These are phyloP conservation scores for Phalacrocorax brasilianus DNA, from an alignment of 2,113 vertebrate species.

Conservation along the genomic window DNA sequence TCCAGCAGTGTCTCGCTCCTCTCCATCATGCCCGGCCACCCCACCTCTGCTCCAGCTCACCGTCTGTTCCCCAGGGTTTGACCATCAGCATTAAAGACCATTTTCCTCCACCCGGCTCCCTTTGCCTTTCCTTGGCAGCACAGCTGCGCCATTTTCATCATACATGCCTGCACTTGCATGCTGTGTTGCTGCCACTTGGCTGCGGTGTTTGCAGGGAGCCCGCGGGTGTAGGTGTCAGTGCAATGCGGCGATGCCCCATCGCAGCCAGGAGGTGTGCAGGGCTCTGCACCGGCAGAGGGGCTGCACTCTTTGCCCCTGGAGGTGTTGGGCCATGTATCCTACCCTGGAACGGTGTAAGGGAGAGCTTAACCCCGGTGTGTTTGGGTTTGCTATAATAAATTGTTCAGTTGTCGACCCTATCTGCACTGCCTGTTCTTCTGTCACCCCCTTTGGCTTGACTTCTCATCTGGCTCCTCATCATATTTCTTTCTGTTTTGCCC, in stretches of 20 bases:
- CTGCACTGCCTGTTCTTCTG: rapidly evolving
- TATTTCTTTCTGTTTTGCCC: not conserved
- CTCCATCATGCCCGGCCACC: not conserved
- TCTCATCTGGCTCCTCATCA: not conserved
- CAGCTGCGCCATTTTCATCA: rapidly evolving
- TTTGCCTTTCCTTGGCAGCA: not conserved
- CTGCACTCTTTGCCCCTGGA: not conserved
- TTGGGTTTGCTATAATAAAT: not conserved
- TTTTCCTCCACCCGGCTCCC: not conserved
- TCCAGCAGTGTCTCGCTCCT: not conserved
- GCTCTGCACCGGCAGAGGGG: not conserved
- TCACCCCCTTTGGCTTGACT: not conserved
- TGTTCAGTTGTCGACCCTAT: rapidly evolving
- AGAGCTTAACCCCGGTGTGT: not conserved
- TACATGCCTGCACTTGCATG: not conserved
- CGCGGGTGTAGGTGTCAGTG: rapidly evolving
- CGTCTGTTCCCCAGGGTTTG: not conserved
- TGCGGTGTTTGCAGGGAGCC: not conserved
- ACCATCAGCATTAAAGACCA: rapidly evolving
- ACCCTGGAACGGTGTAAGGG: not conserved
- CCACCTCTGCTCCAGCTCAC: not conserved
- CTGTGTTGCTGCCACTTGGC: not conserved
- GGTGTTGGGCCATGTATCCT: not conserved
- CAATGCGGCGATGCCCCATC: rapidly evolving
- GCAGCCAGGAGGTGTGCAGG: not conserved